A percentile compares a stretch with the other conserved stretches of the same genome.
Conservation (phyloP, 2,113 vertebrate species). For the Chauna torquata region DNA sequence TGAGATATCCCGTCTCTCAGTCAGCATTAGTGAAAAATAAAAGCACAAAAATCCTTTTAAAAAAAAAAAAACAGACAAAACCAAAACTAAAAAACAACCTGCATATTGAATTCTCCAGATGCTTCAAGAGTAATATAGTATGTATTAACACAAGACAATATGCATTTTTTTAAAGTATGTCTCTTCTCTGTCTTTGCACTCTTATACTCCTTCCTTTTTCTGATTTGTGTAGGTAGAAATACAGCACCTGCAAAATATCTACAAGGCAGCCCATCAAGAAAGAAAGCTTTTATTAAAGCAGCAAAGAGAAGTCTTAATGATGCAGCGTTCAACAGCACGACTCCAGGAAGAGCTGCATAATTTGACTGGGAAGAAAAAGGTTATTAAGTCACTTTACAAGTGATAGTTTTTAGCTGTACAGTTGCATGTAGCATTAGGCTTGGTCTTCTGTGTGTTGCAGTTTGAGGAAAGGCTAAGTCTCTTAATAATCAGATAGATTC, state of each 20-base stretch:
- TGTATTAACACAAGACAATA: neutral
- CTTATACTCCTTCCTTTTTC: neutral
- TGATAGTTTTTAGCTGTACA: neutral
- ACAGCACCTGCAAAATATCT: conserved; percentile 35
- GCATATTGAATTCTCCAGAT: neutral
- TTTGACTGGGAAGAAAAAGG: neutral
- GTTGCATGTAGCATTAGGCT: no score
- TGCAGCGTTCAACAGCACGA: conserved; percentile 6
- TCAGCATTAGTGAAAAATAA: neutral
- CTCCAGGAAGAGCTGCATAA: conserved; percentile 38
- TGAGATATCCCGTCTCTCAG: neutral
- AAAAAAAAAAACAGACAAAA: no score
- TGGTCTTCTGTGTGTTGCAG: neutral
- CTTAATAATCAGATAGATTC: neutral
- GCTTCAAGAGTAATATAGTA: neutral
- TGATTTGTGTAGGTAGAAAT: conserved; percentile 68
- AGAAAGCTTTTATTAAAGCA: conserved; percentile 71
- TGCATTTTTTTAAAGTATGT: neutral
- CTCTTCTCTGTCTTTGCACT: neutral
- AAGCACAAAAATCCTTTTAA: neutral
- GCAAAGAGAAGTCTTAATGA: conserved; percentile 56
- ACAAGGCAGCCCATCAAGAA: conserved; percentile 47
- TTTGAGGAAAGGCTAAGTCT: neutral
- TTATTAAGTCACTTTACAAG: neutral
- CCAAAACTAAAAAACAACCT: fast-evolving